These are phyloP conservation scores for Cassiopea xamachana DNA, from an alignment of 30 jellyfish, hydroid and myxozoan species.

Conservation along the genomic window DNA sequence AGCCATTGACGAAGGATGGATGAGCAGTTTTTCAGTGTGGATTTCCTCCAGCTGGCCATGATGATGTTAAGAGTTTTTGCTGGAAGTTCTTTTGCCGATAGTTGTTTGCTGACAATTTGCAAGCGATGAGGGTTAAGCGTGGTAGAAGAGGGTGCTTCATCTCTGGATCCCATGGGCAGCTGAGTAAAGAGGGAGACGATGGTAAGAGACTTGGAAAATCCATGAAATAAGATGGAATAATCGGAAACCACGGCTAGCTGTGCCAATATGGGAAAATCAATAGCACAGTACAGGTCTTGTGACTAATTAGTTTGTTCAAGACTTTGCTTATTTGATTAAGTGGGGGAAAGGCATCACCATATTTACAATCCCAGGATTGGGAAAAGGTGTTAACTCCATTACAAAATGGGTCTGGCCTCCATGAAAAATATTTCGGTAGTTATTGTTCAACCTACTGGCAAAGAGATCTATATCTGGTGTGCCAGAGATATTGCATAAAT, in stretches of 20 bases:
- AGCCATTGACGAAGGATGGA: slow-evolving; percentile 36
- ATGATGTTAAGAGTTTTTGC: slow-evolving; percentile 10
- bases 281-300: neutral
- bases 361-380: slow-evolving; percentile 18
- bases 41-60: slow-evolving; percentile 20
- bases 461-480: slow-evolving; percentile 36
- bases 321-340: slow-evolving; percentile 38
- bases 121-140: too few relatives aligned
- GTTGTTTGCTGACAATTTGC: neutral
- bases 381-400: slow-evolving; percentile 9
- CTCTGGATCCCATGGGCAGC: slow-evolving; percentile 10
- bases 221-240: neutral
- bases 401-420: slow-evolving; percentile 44
- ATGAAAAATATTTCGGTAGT: slow-evolving; percentile 1
- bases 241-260: slow-evolving; percentile 59
- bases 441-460: slow-evolving; percentile 25
- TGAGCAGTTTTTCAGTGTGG: slow-evolving; percentile 4
- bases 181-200: slow-evolving; percentile 1
- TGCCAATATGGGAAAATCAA: slow-evolving; percentile 46
- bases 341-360: slow-evolving; percentile 56
- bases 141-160: slow-evolving; percentile 16
- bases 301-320: slow-evolving; percentile 3
- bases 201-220: neutral
- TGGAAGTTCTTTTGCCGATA: neutral
- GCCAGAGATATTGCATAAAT: neutral